Evolutionary conservation across 2,797 vertebrate genomes (phyloP), one percentile per base, ranked within the genome.

Genomic region (Silurus lanzhouensis): DNA sequence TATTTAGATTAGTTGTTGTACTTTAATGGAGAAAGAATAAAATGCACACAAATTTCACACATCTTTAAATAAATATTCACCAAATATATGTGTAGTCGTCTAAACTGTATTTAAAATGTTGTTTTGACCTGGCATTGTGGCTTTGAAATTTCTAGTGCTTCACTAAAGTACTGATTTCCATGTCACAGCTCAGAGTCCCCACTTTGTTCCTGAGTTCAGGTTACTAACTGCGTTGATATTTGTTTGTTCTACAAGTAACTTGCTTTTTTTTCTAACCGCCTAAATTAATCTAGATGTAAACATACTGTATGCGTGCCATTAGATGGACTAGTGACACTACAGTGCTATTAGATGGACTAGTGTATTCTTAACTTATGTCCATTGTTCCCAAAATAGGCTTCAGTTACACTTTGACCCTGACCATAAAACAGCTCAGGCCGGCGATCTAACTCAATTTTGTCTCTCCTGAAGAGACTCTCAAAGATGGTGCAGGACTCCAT

Each of bases 401-500:
- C 3, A 4, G 15, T 44, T 70, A 19, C 31, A 44, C 7, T 68
- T 2, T 31, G 20, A 38, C 15, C 15, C 66, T 44, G 31, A 70
- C 19, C 7, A 44, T 31, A 17, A 44, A 19, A 70, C 38, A 20
- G 17, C 68, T 8, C 27, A 31, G 31, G 12, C 31, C 4, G 68
- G 44, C 4, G 19, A 70, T 48, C 17, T 17, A 68, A 17, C 2
- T 38, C 1, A 17, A 17, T 38, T 60, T 48, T 5, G 12, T 71
- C 46, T 1, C 0, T 55, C 44, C 5, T 85, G 64, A 77, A 98
- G 97, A 93, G 91, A 1, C 75, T 97, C 52, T 93, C 91, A 0
- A 81, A 76, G 86, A 91, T 89, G 3, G 91, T 96, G 83, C 96
- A 97, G 91, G 94, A 96, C 64, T 93, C 94, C 0, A 85, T 95